Percentiles rank a stretch among this genome's conserved stretches.
Conservation (phyloP, 2,888 invertebrate genomes). For the Priapulus caudatus region DNA sequence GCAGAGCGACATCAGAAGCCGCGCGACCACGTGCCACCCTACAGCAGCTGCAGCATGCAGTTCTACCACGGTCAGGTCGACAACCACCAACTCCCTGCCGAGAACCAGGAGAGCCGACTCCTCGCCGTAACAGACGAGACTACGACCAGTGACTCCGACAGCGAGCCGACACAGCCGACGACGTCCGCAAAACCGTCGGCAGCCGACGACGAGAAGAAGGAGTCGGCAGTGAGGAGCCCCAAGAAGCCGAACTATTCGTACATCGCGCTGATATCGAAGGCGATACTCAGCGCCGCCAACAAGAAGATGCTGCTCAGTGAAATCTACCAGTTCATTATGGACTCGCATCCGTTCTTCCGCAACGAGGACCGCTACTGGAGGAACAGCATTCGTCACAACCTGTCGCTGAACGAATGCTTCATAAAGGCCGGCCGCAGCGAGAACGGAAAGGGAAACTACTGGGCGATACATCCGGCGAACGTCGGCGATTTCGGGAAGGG, state of each 20-base stretch:
- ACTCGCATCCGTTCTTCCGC: slow-evolving; percentile 31
- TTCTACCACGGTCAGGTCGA: no score
- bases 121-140: no score
- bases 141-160: no score
- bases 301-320: slow-evolving; percentile 33
- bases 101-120: no score
- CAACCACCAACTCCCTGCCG: no score
- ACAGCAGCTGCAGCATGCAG: no score
- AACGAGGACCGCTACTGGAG: slow-evolving; percentile 34
- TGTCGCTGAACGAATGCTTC: slow-evolving; percentile 35
- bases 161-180: no score
- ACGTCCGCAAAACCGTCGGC: no score
- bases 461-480: slow-evolving; percentile 35
- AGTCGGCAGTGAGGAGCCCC: no score
- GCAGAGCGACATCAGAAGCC: no score
- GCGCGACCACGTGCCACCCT: no score
- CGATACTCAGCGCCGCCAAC: slow-evolving; percentile 30
- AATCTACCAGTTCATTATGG: slow-evolving; percentile 35
- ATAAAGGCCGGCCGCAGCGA: slow-evolving; percentile 30
- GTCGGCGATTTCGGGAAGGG: slow-evolving; percentile 34
- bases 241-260: slow-evolving; percentile 19
- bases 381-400: slow-evolving; percentile 35
- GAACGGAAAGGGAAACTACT: slow-evolving; percentile 35
- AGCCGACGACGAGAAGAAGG: no score
- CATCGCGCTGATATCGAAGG: slow-evolving; percentile 36